Conservation (phyloP, 2,797 vertebrate genomes). For the Euphonia xanthogaster region DNA sequence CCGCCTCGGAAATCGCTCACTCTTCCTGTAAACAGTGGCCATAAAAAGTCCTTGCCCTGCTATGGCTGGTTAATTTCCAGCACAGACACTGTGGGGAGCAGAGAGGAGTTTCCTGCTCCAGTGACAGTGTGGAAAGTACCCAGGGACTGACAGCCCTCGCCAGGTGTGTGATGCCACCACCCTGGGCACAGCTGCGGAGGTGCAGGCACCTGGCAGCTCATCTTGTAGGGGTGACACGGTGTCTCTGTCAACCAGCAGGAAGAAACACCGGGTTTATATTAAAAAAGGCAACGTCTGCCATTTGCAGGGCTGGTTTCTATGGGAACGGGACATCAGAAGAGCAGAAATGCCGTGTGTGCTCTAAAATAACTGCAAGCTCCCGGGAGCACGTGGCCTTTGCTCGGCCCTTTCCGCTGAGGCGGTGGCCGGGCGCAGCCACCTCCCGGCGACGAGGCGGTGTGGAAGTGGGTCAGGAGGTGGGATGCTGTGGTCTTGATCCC, state of each 20-base stretch:
- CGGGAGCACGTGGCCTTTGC: background rate
- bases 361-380: conserved; percentile 19
- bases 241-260: background rate
- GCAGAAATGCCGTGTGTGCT: background rate
- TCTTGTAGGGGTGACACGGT: background rate
- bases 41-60: background rate
- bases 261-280: background rate
- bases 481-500: background rate
- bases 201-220: background rate
- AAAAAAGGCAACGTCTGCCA: background rate
- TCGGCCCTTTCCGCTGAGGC: background rate
- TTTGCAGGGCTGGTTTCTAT: conserved; percentile 61
- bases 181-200: rapidly evolving
- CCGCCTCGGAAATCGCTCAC: rapidly evolving
- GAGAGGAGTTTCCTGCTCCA: background rate
- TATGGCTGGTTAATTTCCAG: background rate
- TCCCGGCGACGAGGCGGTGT: rapidly evolving
- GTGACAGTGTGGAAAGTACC: rapidly evolving
- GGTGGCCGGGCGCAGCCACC: rapidly evolving
- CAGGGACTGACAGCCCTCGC: rapidly evolving
- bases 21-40: background rate
- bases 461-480: background rate
- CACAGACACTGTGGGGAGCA: rapidly evolving
- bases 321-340: conserved; percentile 56
- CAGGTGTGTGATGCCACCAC: background rate